Percentiles rank a stretch among this genome's conserved stretches.
phyloP scores from a whole-genome alignment of 2,888 invertebrate genomes.

The Chymomyza fuscimana region DNA sequence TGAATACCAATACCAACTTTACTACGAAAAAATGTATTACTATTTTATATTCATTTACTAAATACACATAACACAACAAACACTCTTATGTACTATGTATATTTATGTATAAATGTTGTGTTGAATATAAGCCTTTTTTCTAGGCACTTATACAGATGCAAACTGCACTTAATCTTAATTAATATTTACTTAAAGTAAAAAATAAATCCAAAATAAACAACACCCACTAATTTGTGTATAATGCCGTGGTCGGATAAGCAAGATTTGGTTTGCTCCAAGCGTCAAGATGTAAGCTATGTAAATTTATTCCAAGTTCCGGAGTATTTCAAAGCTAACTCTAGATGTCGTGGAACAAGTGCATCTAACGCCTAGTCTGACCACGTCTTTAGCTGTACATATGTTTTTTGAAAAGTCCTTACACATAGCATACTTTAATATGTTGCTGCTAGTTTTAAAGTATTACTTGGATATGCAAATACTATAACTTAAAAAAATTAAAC shows the following conservation, averaged over 20 bases:
- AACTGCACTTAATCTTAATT: background rate
- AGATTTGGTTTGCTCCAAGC: background rate
- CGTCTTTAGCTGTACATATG: conserved; percentile 51
- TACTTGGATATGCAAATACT: conserved; percentile 29
- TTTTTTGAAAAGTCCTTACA: conserved; percentile 42
- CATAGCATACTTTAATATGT: conserved; percentile 42
- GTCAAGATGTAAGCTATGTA: background rate
- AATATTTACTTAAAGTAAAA: background rate
- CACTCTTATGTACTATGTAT: conserved; percentile 16
- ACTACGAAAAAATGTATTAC: too few species aligned
- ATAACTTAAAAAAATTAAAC: conserved; percentile 13
- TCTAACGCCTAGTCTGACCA: background rate
- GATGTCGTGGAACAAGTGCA: background rate
- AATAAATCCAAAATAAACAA: background rate
- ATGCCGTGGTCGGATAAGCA: background rate
- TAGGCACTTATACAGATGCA: background rate
- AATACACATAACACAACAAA: conserved; percentile 19
- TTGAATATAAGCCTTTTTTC: too few species aligned
- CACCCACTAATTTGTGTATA: background rate
- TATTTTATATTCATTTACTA: conserved; percentile 4
- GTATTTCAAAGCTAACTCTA: too few species aligned
- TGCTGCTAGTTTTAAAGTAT: conserved; percentile 43
- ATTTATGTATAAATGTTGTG: conserved; percentile 10
- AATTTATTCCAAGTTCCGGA: background rate
- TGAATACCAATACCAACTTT: too few species aligned